phyloP scores from a whole-genome alignment of 92 coral and sea anemone species.

The Micromussa lordhowensis region DNA sequence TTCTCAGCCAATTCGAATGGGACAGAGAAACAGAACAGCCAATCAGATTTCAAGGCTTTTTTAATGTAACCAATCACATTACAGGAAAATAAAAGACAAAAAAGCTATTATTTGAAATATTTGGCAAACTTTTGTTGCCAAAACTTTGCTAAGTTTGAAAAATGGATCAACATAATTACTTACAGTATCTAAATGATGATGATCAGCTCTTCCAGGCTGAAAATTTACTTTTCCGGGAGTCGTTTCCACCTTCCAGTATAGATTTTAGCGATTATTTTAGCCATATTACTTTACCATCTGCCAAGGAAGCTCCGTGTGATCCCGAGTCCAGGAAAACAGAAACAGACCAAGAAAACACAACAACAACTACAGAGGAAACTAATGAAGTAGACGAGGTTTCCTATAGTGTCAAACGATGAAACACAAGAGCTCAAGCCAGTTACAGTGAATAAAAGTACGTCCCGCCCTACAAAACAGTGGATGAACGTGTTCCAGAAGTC shows the following conservation, averaged over 20 bases:
- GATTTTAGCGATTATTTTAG: neutral
- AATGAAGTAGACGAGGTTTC: constrained; percentile 41
- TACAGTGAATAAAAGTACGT: too few species aligned
- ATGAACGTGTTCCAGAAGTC: neutral
- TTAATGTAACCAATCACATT: too few species aligned
- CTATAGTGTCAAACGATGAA: constrained; percentile 14
- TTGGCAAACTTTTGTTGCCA: too few species aligned
- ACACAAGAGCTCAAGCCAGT: neutral
- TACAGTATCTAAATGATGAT: neutral
- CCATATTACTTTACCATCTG: constrained; percentile 1
- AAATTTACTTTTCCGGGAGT: neutral
- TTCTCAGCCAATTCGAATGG: too few species aligned
- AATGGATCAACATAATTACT: neutral
- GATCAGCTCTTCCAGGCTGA: neutral
- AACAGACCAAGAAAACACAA: neutral
- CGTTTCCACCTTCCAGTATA: neutral
- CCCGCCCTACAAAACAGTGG: too few species aligned
- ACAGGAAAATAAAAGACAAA: too few species aligned
- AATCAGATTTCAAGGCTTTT: too few species aligned
- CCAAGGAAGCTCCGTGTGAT: constrained; percentile 1
- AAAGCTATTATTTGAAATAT: too few species aligned
- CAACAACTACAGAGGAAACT: neutral
- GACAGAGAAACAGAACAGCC: too few species aligned
- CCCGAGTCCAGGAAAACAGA: constrained; percentile 1
- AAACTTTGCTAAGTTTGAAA: too few species aligned